Evolutionary conservation across 2,797 vertebrate species (phyloP).

Genomic region (Argya squamiceps): DNA sequence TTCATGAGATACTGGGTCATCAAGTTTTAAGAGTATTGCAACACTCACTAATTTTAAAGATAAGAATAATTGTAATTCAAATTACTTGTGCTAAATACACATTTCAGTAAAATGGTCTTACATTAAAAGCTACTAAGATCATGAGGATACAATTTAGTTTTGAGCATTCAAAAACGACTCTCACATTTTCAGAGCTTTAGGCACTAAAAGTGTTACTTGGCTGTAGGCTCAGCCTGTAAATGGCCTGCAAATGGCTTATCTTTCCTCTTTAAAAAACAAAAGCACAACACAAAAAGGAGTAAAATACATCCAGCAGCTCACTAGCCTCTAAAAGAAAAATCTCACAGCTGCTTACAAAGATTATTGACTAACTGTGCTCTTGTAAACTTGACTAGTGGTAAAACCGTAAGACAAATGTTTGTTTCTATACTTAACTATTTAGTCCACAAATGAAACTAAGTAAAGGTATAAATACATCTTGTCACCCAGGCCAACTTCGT

Average conservation of each 20-base stretch:
- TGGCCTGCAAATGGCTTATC: background rate
- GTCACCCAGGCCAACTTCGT: background rate
- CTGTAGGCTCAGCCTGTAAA: background rate
- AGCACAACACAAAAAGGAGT: background rate
- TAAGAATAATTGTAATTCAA: conserved; percentile 19
- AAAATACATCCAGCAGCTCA: background rate
- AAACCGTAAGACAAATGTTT: background rate
- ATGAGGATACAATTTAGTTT: background rate
- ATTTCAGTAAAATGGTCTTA: background rate
- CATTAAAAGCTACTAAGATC: background rate
- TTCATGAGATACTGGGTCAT: conserved; percentile 9
- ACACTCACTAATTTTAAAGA: background rate
- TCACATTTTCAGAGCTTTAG: background rate
- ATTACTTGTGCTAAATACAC: background rate
- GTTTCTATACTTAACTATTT: background rate
- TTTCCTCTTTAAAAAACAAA: background rate
- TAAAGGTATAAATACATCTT: background rate
- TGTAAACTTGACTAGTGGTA: background rate
- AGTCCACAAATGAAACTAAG: conserved; percentile 5
- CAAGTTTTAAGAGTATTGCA: background rate
- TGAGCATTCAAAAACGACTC: background rate
- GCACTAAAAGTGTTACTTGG: background rate
- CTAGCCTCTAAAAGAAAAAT: background rate
- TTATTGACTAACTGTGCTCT: background rate
- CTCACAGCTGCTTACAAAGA: background rate